These are phyloP conservation scores for Diorhabda sublineata DNA, from an alignment of 1,140 invertebrate species.

Conservation along the genomic window DNA sequence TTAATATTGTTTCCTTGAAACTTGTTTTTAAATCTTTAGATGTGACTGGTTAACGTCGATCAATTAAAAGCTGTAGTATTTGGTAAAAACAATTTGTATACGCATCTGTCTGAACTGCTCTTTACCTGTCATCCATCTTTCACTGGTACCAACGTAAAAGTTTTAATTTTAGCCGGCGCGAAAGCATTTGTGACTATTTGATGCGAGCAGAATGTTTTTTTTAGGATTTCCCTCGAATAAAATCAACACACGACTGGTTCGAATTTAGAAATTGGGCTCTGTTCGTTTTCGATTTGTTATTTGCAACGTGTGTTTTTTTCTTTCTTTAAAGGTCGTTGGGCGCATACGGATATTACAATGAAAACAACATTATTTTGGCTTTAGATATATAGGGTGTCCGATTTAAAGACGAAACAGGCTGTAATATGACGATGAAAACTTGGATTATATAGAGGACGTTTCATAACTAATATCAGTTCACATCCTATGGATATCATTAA, in stretches of 20 bases:
- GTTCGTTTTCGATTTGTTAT: neutral
- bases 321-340: neutral
- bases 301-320: neutral
- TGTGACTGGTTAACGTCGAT: no score
- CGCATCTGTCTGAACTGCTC: neutral
- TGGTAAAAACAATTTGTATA: neutral
- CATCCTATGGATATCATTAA: no score
- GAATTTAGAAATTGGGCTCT: neutral
- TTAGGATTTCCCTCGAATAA: neutral
- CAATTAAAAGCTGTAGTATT: no score
- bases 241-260: neutral
- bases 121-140: slow-evolving; percentile 2
- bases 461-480: no score
- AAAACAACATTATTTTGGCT: no score
- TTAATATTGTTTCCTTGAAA: no score
- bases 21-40: no score
- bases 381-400: no score
- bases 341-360: no score
- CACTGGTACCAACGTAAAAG: neutral
- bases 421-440: no score
- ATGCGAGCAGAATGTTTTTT: neutral
- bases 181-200: neutral
- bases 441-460: no score
- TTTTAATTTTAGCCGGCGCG: neutral
- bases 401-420: no score